Evolutionary conservation across 1,140 invertebrate genomes (phyloP), one percentile per base, ranked within the genome.

Genomic region (Drosophila murphyi): DNA sequence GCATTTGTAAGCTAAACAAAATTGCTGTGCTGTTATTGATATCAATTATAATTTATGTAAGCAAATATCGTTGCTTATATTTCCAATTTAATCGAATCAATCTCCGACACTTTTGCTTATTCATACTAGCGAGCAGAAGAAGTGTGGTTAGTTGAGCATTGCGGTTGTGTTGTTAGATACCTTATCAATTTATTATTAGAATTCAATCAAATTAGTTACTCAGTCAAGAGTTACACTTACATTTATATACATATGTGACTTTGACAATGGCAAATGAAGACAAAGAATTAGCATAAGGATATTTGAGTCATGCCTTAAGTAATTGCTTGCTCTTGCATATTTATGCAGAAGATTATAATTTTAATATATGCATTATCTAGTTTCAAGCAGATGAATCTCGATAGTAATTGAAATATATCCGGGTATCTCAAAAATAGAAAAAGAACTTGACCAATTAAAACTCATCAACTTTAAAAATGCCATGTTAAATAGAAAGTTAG

Each of bases 1-100:
- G 72, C 78, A 70, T 83, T 83, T 83, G 73, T 86, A 78, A 76
- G 63, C 57, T 70, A 82, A 87, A 82, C 82, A 87, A 78, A 71
- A 55, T 6, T 43, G 5, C 37, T 48, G 32, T 20, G 51, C 2
- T 35, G 5, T 41, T 51, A 48, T 62, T 72, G 59, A 59, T 52
- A 72, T 85, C 76, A 83, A 83, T 83, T 83, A 80, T 72, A 59
- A 73, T 70, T 85, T 51, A 62, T 69, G 48, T 76, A 54, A 37
- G 34, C 70, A 10, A 10, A 51, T n/a, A 29, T 29, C 51, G 37
- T 60, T 76, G 72, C 64, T 76, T 68, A 60, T 5, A 32, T 3
- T 48, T 7, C 43, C 20, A 20, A 60, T 60, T 60, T 28, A 35
- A 60, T 60, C 20, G 20, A 32, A 60, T 60, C 57, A 35, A 60